Conservation (phyloP, 2,888 invertebrate species). For the Helobdella robusta region DNA sequence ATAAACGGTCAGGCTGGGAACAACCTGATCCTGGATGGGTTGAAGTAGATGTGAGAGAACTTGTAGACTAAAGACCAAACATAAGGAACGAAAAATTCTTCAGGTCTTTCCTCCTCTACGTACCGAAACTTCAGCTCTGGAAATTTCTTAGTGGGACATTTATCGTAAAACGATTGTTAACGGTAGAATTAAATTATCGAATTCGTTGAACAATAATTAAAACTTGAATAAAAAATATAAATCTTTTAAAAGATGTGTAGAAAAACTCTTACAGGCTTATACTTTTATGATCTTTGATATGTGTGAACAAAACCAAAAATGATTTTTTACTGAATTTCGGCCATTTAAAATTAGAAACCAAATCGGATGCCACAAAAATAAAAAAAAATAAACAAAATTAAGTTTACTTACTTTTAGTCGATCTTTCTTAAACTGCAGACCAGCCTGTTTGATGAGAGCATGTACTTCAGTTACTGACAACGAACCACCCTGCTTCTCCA, state of each 20-base stretch:
- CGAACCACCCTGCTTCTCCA: slow-evolving; percentile 55
- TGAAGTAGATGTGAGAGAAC: slow-evolving; percentile 54
- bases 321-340: neutral
- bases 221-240: no score
- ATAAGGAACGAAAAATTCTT: slow-evolving; percentile 98
- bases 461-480: slow-evolving; percentile 78
- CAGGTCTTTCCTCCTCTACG: slow-evolving; percentile 95
- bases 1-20: slow-evolving; percentile 34
- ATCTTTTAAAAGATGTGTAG: no score
- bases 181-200: no score
- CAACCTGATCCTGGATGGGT: slow-evolving; percentile 44
- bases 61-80: slow-evolving; percentile 80
- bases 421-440: slow-evolving; percentile 86
- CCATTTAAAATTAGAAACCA: neutral
- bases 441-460: slow-evolving; percentile 77
- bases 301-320: neutral
- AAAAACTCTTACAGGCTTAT: no score
- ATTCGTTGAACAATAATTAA: no score
- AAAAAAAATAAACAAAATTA: slow-evolving; percentile 1
- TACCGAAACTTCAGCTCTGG: slow-evolving; percentile 97
- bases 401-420: slow-evolving; percentile 64
- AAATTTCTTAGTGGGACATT: no score
- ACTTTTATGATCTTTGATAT: no score
- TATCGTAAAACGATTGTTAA: no score
- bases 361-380: slow-evolving; percentile 70